Evolutionary conservation across 2,888 invertebrate species (phyloP).

Genomic region (Pammene aurita): DNA sequence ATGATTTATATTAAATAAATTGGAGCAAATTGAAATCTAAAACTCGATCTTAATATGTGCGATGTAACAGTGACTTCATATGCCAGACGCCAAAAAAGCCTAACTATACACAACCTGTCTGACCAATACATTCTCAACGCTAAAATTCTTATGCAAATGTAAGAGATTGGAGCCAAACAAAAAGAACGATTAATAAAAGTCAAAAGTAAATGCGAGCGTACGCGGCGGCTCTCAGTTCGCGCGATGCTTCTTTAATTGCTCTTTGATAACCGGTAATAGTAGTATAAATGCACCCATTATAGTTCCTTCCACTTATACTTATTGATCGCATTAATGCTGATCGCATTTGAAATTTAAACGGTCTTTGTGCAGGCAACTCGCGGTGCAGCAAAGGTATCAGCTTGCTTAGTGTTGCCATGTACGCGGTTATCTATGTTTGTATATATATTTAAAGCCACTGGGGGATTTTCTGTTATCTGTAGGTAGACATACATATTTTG

Average conservation of each 20-base stretch:
- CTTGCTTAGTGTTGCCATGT: background rate
- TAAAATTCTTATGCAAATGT: conserved; percentile 76
- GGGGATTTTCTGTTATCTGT: background rate
- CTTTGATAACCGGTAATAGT: conserved; percentile 74
- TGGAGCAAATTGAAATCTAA: background rate
- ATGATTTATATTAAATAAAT: background rate
- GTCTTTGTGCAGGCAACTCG: conserved; percentile 53
- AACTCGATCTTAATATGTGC: conserved; percentile 12
- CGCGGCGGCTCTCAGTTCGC: conserved; percentile 61
- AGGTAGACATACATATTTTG: background rate
- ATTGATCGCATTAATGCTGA: conserved; percentile 61
- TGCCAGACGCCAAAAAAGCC: conserved; percentile 41
- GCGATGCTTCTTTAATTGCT: conserved; percentile 74
- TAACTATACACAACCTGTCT: conserved; percentile 46
- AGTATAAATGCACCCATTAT: conserved; percentile 71
- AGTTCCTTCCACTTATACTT: conserved; percentile 61
- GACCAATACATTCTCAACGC: conserved; percentile 51
- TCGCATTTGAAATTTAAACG: conserved; percentile 60
- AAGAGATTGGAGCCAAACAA: conserved; percentile 68
- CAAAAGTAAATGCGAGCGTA: conserved; percentile 72
- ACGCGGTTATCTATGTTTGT: background rate
- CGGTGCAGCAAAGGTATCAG: conserved; percentile 33
- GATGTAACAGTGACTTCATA: conserved; percentile 10
- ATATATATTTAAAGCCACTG: background rate
- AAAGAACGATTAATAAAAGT: conserved; percentile 75